Percentiles rank a stretch among this genome's conserved stretches.
These are phyloP conservation scores for Patella pellucida DNA, from an alignment of 2,888 invertebrate genomes.

Conservation along the genomic window DNA sequence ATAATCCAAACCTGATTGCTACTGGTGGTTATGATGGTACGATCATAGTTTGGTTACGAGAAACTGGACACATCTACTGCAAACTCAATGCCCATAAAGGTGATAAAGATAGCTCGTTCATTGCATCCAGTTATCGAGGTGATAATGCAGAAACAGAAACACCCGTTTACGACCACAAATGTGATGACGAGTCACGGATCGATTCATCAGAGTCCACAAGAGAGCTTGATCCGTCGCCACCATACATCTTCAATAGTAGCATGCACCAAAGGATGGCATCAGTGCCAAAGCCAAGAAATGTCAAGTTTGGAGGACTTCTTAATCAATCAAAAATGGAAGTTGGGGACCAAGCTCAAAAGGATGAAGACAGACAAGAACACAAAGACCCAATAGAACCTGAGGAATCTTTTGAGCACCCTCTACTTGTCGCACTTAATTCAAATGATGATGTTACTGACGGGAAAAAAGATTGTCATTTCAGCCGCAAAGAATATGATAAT, in stretches of 20 bases:
- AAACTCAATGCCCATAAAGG: conserved; percentile 49
- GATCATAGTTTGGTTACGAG: conserved; percentile 84
- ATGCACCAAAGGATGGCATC: not conserved
- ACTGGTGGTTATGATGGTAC: conserved; percentile 84
- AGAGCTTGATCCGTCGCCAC: conserved; percentile 17
- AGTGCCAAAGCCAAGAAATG: not conserved
- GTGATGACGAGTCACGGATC: not conserved
- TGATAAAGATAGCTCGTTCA: conserved; percentile 23
- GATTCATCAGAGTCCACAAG: conserved; percentile 19
- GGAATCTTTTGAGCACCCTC: conserved; percentile 32
- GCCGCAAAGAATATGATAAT: conserved; percentile 46
- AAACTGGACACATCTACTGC: conserved; percentile 76
- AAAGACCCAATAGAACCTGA: no score
- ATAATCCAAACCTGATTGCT: conserved; percentile 59
- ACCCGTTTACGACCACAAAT: not conserved
- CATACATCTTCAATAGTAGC: not conserved
- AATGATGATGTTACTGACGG: not conserved
- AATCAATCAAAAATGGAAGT: not conserved
- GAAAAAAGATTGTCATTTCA: conserved; percentile 3
- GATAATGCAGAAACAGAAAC: conserved; percentile 12
- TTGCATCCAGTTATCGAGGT: conserved; percentile 8
- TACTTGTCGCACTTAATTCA: conserved; percentile 38
- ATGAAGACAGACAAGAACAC: not conserved
- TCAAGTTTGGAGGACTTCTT: not conserved
- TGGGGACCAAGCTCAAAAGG: not conserved